phyloP scores from a whole-genome alignment of 2,113 vertebrate genomes.

The Neolamprologus kungweensis region DNA sequence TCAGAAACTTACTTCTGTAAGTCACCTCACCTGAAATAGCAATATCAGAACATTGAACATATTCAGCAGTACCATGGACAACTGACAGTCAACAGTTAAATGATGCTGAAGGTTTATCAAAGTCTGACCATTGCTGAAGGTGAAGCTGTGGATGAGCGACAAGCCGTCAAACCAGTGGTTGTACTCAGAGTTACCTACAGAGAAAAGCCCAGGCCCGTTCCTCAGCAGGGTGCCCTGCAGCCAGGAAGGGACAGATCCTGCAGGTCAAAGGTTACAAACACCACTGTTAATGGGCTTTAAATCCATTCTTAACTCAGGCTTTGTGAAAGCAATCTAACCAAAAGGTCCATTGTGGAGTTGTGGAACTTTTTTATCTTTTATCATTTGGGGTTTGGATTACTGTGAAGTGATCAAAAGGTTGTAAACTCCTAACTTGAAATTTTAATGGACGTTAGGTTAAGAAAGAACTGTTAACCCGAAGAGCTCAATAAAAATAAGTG shows the following conservation, averaged over 20 bases:
- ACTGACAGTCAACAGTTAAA: not conserved
- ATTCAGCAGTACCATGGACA: not conserved
- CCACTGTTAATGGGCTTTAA: not conserved
- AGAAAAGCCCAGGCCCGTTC: constrained; percentile 88
- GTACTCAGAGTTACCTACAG: constrained; percentile 76
- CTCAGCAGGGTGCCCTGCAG: constrained; percentile 83
- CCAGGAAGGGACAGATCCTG: constrained; percentile 80
- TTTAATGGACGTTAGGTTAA: not conserved
- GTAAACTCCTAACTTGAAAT: not conserved
- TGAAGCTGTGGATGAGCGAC: constrained; percentile 88
- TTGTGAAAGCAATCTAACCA: not conserved
- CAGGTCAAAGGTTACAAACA: not conserved
- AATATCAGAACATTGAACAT: not conserved
- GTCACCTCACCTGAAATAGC: constrained; percentile 79
- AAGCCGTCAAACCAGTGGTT: constrained; percentile 97
- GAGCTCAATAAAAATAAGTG: not conserved
- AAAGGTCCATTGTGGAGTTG: not conserved
- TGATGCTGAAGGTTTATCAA: not conserved
- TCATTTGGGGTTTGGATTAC: not conserved
- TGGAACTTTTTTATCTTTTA: not conserved
- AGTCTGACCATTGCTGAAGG: constrained; percentile 78
- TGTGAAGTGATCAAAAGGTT: not conserved
- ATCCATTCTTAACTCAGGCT: not conserved
- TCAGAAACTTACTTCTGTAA: constrained; percentile 88
- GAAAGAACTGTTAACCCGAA: not conserved